A percentile compares a stretch with the other conserved stretches of the same genome.
phyloP scores from a whole-genome alignment of 2,888 invertebrate genomes.

The Chrysolina haemoptera region DNA sequence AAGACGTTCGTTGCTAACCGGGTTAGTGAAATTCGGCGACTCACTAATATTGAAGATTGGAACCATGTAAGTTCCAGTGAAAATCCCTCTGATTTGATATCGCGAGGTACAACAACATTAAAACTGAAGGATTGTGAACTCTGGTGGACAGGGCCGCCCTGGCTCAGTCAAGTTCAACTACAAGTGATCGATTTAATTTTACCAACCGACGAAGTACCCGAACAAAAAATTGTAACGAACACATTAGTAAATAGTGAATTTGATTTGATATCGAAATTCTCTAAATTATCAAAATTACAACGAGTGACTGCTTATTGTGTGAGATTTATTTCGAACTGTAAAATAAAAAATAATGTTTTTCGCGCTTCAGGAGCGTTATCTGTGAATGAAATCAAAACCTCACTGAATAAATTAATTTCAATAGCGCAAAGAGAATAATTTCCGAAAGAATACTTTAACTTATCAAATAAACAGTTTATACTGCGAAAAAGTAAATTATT shows the following conservation, averaged over 20 bases:
- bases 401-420: not conserved
- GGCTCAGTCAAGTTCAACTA: not conserved
- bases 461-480: not conserved
- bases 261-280: too few relatives aligned
- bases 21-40: constrained; percentile 40
- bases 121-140: not conserved
- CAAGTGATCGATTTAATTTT: not conserved
- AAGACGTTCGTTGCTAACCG: constrained; percentile 46
- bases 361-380: too few relatives aligned
- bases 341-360: too few relatives aligned
- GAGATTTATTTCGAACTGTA: not conserved
- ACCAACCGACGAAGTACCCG: not conserved
- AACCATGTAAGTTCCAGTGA: constrained; percentile 40
- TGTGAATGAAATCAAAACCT: too few relatives aligned
- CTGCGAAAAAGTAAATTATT: too few relatives aligned
- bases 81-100: constrained; percentile 46
- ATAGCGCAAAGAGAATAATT: not conserved
- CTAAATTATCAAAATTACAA: too few relatives aligned
- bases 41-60: constrained; percentile 39
- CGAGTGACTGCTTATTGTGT: not conserved
- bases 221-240: not conserved
- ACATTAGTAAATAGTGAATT: not conserved
- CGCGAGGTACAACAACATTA: constrained; percentile 31
- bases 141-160: constrained; percentile 14
- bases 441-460: not conserved